Percentiles rank a stretch among this genome's conserved stretches.
Conservation (phyloP, 2,113 vertebrate genomes). For the Rhabdomys dilectus region DNA sequence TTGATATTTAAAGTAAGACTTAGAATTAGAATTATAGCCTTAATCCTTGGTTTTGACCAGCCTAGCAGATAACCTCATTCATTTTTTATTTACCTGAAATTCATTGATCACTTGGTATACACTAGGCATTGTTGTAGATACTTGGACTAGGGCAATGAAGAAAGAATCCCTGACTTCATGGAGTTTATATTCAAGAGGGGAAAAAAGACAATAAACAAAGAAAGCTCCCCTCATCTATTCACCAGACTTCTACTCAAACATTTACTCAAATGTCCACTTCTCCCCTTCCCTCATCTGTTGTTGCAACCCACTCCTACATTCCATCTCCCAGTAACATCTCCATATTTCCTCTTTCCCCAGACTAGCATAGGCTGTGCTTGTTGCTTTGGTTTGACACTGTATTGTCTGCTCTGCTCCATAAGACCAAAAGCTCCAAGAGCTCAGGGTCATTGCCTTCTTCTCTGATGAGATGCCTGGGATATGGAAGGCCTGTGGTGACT, state of each 20-base stretch:
- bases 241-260: background rate
- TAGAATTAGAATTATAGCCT: background rate
- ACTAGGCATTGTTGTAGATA: background rate
- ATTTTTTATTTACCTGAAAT: background rate
- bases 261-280: background rate
- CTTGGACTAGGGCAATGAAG: background rate
- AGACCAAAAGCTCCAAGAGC: background rate
- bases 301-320: fast-evolving
- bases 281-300: no score
- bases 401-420: background rate
- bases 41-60: background rate
- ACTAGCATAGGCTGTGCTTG: background rate
- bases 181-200: background rate
- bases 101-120: background rate
- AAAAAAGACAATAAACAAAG: background rate
- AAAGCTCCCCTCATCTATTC: background rate
- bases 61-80: background rate
- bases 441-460: background rate
- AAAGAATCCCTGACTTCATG: background rate
- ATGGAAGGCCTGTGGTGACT: fast-evolving
- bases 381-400: background rate
- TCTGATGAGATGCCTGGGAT: background rate
- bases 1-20: background rate
- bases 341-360: background rate
- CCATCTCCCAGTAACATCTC: background rate